phyloP scores from a whole-genome alignment of 2,113 vertebrate species.

The Pollimyrus isidori region DNA sequence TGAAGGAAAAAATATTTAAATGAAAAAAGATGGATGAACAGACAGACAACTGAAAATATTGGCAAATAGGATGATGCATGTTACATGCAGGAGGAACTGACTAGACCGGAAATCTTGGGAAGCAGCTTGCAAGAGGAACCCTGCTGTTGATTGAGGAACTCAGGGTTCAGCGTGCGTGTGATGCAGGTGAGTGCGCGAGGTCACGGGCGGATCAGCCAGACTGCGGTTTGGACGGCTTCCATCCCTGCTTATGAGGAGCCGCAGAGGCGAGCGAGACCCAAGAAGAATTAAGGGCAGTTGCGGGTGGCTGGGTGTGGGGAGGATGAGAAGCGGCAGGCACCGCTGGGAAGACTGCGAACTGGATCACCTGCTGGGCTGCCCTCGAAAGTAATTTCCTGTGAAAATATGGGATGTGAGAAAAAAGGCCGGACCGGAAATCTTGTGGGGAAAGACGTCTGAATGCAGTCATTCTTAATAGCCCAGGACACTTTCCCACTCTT shows the following conservation, averaged over 20 bases:
- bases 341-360: not conserved
- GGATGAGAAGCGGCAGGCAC: not conserved
- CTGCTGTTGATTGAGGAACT: not conserved
- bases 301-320: not conserved
- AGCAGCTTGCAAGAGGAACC: not conserved
- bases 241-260: not conserved
- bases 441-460: not conserved
- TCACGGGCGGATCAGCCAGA: not conserved
- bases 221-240: constrained; percentile 4
- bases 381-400: not conserved
- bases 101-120: not conserved
- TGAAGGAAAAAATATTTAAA: not conserved
- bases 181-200: not conserved
- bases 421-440: not conserved
- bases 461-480: not conserved
- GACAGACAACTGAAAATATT: not conserved
- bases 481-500: not conserved
- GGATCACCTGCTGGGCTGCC: not conserved
- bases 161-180: not conserved
- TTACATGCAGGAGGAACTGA: not conserved
- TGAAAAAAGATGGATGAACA: not conserved
- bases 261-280: not conserved
- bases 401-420: not conserved
- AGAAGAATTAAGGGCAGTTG: not conserved
- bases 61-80: not conserved